Base-by-base conservation (phyloP, 1,140 invertebrate species). In the Drosophila malerkotliana region DNA sequence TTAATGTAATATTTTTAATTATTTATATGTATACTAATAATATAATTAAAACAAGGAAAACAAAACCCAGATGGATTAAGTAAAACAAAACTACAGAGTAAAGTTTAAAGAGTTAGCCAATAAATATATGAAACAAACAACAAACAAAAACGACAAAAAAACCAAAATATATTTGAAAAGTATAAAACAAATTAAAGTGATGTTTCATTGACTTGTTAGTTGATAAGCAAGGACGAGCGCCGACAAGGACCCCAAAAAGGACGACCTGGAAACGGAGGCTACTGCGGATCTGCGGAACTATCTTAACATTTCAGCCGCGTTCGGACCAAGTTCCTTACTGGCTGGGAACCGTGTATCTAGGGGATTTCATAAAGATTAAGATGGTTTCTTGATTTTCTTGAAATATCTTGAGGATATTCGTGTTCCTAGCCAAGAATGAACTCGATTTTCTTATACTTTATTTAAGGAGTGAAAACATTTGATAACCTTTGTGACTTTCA, bases 1-100 rank as follows among this genome's bases (percentile, higher is more conserved):
- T 91, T 88, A 91, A 91, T 91, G 89, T 91, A 91, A 91, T 91
- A 91, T 91, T 91, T 91, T 91, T 90, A 91, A 91, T 88, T 91
- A 91, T 91, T 91, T 91, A 91, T 91, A 91, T 91, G 90, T 91
- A 91, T 91, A 91, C 90, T 91, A 91, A 91, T 85, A 88, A 84
- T 90, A 82, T 82, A 81, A 90, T 90, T 79, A 90, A 83, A 87
- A 58, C 48, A 61, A 72, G 71, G 83, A 80, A 63, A 72, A 74
- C 75, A 51, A 82, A 79, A 77, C 68, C 58, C 32, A 75, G 53
- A 73, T 61, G 77, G 69, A 88, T 56, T 75, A 78, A 68, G 67
- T 47, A 47, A 77, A 89, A 75, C 85, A 85, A 45, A 89, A 84
- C 72, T 90, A 83, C 75, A 85, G 83, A 88, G 83, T 88, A 88